Percentiles rank a stretch among this genome's conserved stretches.
Conservation (phyloP, 2,888 invertebrate species). For the Agrenia bidenticulata region DNA sequence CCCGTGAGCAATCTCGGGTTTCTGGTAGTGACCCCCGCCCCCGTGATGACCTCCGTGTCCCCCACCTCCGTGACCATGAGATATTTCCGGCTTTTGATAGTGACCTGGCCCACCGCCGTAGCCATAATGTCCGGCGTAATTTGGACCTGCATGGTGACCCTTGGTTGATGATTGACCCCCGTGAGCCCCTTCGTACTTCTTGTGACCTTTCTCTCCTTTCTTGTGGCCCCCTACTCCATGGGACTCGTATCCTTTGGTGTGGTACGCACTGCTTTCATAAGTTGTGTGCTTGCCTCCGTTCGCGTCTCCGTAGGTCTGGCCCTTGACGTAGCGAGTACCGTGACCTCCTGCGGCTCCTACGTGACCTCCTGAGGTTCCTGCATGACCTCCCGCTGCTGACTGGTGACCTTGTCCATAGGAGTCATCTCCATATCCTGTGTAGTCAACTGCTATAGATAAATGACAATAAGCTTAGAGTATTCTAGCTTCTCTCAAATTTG, state of each 20-base stretch:
- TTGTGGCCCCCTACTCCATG: neutral
- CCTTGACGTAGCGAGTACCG: neutral
- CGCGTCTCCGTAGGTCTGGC: neutral
- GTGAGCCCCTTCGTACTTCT: conserved; percentile 6
- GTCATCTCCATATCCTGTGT: conserved; percentile 6
- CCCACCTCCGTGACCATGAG: conserved; percentile 16
- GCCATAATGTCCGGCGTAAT: neutral
- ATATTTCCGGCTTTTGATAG: neutral
- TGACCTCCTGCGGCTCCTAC: neutral
- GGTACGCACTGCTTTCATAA: neutral
- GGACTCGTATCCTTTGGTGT: conserved; percentile 8
- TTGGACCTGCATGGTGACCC: neutral
- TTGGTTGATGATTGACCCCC: neutral
- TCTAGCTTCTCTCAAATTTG: neutral
- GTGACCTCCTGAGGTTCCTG: neutral
- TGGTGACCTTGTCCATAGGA: neutral
- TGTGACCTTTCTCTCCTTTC: conserved; percentile 4
- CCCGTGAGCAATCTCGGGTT: neutral
- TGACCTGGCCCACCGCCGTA: conserved; percentile 7
- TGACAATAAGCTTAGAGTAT: neutral
- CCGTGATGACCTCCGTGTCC: conserved; percentile 6
- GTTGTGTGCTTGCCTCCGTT: neutral
- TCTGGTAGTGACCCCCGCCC: conserved; percentile 4
- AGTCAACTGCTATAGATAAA: conserved; percentile 4
- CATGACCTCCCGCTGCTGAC: too few relatives aligned